Base-by-base conservation (phyloP, 2,888 invertebrate genomes). In the Spialia ferax region DNA sequence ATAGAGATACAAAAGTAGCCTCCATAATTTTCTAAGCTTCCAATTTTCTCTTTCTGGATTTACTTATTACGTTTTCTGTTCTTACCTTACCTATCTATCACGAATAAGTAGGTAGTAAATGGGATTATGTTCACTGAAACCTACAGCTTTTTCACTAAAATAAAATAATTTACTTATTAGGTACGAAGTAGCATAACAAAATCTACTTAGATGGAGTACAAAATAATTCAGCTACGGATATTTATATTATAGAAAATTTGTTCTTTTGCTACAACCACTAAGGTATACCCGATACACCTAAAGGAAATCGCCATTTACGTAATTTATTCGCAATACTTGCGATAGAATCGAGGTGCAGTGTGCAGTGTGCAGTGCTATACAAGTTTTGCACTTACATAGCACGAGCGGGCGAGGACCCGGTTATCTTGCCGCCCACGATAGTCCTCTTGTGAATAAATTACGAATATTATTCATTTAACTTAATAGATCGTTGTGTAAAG, bases 291-390 rank as follows among this genome's bases (percentile, higher is more conserved):
- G 23, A n/a, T 22, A 15, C 18, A 45, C 10, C 54, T 54, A 54
- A 29, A 29, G 29, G 45, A 64, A 48, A 57, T 64, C 56, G 56
- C 23, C n/a, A 20, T 20, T 57, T 64, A 57, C 45, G 48, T 48
- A 63, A 56, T 63, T 45, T 64, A 57, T 57, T 42, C 50, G 50
- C 65, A 65, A 59, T 65, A 48, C 57, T 38, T 15, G 50, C 23
- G 65, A 59, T 65, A 59, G 26, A 26, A 65, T 65, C 65, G 65
- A 26, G 57, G 48, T 59, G 35, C 61, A n/a, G n/a, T n/a, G n/a
- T n/a, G n/a, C n/a, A n/a, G n/a, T n/a, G 48, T 59, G 35, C 61
- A 38, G 4, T 29, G 23, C 48, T 56, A 48, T 65, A 48, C 65
- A 65, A 59, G 65, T 57, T 64, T 23, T 50, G 35, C 57, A 48